A percentile compares a stretch with the other conserved stretches of the same genome.
Conservation (phyloP, 2,888 invertebrate species). For the Bimastos eiseni region DNA sequence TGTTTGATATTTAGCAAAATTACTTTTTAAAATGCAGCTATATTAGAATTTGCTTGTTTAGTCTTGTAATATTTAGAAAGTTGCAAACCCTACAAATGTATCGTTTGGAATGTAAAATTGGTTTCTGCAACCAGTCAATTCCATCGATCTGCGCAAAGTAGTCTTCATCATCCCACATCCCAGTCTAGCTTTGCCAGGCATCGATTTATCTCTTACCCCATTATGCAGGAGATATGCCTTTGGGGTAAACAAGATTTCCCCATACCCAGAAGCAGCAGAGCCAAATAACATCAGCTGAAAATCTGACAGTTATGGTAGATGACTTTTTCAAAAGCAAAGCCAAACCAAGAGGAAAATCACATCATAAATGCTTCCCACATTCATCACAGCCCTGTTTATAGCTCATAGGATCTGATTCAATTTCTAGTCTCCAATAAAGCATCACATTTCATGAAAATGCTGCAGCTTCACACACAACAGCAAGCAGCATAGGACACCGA, state of each 20-base stretch:
- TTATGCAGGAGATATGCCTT: slow-evolving; percentile 13
- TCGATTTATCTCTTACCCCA: background rate
- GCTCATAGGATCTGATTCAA: slow-evolving; percentile 13
- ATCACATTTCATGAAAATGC: background rate
- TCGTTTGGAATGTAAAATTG: background rate
- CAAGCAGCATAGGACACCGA: background rate
- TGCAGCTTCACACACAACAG: background rate
- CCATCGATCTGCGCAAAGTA: background rate
- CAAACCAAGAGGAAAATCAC: background rate
- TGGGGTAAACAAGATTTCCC: background rate
- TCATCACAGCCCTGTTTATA: background rate
- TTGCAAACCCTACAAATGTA: background rate
- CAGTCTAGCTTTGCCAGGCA: background rate
- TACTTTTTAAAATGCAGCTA: background rate
- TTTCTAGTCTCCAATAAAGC: background rate
- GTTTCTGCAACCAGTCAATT: background rate
- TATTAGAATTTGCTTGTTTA: background rate
- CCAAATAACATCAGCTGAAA: background rate
- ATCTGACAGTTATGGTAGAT: background rate
- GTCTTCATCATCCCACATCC: background rate
- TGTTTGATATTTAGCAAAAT: background rate
- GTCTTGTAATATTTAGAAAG: background rate
- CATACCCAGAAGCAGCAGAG: background rate
- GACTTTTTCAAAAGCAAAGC: background rate
- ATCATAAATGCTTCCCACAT: background rate